Evolutionary conservation across 1,140 invertebrate species (phyloP).

Genomic region (Drepana arcuata): DNA sequence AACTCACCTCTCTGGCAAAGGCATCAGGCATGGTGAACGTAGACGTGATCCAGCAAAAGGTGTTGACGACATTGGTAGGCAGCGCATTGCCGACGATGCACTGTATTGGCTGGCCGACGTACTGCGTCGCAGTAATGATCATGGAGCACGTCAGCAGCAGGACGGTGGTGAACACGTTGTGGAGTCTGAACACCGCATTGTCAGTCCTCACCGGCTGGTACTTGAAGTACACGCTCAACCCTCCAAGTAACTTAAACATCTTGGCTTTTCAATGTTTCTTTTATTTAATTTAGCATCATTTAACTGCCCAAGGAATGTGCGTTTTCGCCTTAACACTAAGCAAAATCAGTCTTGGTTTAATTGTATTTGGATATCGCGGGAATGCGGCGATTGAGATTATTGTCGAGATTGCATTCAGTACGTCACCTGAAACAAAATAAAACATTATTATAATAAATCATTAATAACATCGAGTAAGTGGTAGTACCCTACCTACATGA

Average conservation of each 20-base stretch:
- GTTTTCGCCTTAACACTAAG: conserved; percentile 19
- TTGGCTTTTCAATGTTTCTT: conserved; percentile 25
- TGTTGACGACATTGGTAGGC: conserved; percentile 87
- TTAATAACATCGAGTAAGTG: too few relatives aligned
- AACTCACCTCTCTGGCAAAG: conserved; percentile 82
- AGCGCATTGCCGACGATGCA: conserved; percentile 84
- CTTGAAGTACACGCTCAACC: conserved; percentile 86
- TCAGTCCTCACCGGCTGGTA: conserved; percentile 87
- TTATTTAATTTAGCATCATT: background rate
- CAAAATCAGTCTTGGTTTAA: conserved; percentile 58
- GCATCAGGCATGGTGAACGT: conserved; percentile 94
- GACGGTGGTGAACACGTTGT: conserved; percentile 93
- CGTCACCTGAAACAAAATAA: conserved; percentile 46
- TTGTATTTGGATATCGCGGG: conserved; percentile 28
- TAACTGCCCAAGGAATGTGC: conserved; percentile 25
- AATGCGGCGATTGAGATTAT: conserved; percentile 31
- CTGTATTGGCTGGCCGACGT: conserved; percentile 92
- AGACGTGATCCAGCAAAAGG: conserved; percentile 93
- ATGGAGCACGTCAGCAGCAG: conserved; percentile 88
- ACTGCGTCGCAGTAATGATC: conserved; percentile 92
- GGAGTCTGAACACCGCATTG: conserved; percentile 89
- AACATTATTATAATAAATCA: too few relatives aligned
- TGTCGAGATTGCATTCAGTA: conserved; percentile 27
- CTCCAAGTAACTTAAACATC: conserved; percentile 90
- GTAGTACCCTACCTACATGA: too few relatives aligned